Evolutionary conservation across 2,113 vertebrate genomes (phyloP).

Genomic region (Leucopsar rothschildi): DNA sequence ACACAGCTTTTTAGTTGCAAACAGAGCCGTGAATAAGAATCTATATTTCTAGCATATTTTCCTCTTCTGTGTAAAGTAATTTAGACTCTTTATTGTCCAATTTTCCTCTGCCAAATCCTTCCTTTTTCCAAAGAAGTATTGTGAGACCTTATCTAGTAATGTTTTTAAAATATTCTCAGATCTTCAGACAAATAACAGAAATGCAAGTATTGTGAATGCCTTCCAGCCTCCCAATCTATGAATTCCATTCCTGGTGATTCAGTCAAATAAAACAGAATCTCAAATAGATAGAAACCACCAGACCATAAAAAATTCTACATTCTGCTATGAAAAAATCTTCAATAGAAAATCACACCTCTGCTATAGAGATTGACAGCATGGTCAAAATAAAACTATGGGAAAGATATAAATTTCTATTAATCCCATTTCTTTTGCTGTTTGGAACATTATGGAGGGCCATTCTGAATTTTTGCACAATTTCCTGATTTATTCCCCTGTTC

Average conservation of each 20-base stretch:
- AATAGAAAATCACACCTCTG: background rate
- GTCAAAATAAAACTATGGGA: background rate
- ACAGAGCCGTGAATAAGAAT: background rate
- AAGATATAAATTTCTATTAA: background rate
- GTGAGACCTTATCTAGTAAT: background rate
- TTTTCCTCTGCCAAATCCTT: background rate
- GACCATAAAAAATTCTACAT: background rate
- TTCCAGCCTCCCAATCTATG: background rate
- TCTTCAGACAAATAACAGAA: background rate
- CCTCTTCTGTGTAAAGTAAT: background rate
- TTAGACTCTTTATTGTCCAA: background rate
- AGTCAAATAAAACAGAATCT: slow-evolving; percentile 12
- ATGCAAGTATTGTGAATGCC: background rate
- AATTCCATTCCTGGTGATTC: background rate
- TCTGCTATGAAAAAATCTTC: slow-evolving; percentile 3
- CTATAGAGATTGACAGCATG: background rate
- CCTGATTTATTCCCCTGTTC: background rate
- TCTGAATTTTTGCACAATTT: background rate
- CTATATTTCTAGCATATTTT: background rate
- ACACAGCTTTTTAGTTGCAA: background rate
- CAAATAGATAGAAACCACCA: background rate
- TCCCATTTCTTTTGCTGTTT: background rate
- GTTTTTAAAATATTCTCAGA: background rate
- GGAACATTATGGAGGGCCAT: background rate
- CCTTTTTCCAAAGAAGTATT: background rate